phyloP scores from a whole-genome alignment of 2,888 invertebrate genomes.

The Trypoxylon attenuatum region DNA sequence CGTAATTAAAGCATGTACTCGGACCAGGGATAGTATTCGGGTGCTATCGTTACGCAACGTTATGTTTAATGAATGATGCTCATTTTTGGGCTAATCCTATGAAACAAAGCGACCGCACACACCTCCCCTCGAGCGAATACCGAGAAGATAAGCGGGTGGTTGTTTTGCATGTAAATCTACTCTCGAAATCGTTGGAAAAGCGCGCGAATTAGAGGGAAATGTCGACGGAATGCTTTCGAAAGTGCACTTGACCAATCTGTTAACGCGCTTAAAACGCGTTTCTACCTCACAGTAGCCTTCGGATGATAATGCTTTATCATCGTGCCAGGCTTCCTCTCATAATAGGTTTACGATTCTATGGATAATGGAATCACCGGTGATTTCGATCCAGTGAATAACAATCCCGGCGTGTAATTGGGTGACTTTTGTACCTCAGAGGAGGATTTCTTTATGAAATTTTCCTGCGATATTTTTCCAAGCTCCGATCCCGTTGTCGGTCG shows the following conservation, averaged over 20 bases:
- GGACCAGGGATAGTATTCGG: neutral
- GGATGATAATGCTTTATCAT: too few species aligned
- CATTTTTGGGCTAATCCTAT: constrained; percentile 27
- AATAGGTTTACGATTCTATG: too few species aligned
- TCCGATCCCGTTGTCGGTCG: constrained; percentile 24
- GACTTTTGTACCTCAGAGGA: neutral
- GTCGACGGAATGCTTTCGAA: too few species aligned
- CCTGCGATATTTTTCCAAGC: constrained; percentile 41
- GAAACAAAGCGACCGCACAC: constrained; percentile 13
- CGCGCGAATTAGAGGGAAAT: neutral
- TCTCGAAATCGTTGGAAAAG: neutral
- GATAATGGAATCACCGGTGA: too few species aligned
- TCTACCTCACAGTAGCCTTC: too few species aligned
- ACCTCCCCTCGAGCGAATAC: constrained; percentile 9
- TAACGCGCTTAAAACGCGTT: too few species aligned
- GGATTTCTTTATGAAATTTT: constrained; percentile 22
- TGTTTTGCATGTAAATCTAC: constrained; percentile 31
- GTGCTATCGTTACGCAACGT: constrained; percentile 8
- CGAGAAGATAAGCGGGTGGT: constrained; percentile 25
- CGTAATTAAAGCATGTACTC: neutral
- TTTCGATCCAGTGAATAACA: too few species aligned
- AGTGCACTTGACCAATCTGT: too few species aligned
- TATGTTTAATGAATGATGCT: constrained; percentile 18
- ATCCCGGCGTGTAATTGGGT: too few species aligned
- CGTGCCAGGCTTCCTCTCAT: too few species aligned